Evolutionary conservation across 2,797 vertebrate species (phyloP), one percentile per base, ranked within the genome.

Genomic region (Falco cherrug): DNA sequence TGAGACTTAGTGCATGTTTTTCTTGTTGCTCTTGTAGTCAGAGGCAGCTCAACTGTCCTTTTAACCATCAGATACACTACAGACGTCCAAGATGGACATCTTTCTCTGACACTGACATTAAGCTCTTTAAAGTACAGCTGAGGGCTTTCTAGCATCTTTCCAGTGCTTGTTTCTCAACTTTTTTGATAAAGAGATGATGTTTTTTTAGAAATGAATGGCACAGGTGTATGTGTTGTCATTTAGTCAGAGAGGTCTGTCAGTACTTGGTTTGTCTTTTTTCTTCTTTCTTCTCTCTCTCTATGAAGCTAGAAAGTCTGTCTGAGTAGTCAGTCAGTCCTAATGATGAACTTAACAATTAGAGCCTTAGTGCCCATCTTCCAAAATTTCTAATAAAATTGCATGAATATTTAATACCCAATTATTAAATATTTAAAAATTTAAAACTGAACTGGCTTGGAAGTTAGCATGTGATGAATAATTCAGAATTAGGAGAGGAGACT

Each of bases 381-480:
- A 88, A 78, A 95, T 98, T 97, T 97, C 98, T 98, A 97, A 98
- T 98, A 98, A 98, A 98, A 97, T 96, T 86, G 60, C 94, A 98
- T 98, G 35, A 97, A 98, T 98, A 96, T 98, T 98, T 98, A 95
- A 98, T 98, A 71, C 21, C 65, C 92, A 97, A 98, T 98, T 98
- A 98, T 98, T 98, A 98, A 98, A 98, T 98, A 98, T 98, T 98
- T 97, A 97, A 98, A 97, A 97, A 97, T 97, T 97, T 96, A 98
- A 98, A 98, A 95, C 97, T 77, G 96, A 97, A 96, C 95, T 97
- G 97, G 95, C 97, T 98, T 97, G 93, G 87, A 97, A 98, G 96
- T 97, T 97, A 96, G 94, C 84, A 54, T 22, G 59, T 86, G 87
- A 68, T 98, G 93, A 98, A 98, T 98, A 97, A 98, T 98, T 98